A percentile compares a stretch with the other conserved stretches of the same genome.
These are phyloP conservation scores for Leucophenga maculata DNA, from an alignment of 2,888 invertebrate genomes.

Conservation along the genomic window DNA sequence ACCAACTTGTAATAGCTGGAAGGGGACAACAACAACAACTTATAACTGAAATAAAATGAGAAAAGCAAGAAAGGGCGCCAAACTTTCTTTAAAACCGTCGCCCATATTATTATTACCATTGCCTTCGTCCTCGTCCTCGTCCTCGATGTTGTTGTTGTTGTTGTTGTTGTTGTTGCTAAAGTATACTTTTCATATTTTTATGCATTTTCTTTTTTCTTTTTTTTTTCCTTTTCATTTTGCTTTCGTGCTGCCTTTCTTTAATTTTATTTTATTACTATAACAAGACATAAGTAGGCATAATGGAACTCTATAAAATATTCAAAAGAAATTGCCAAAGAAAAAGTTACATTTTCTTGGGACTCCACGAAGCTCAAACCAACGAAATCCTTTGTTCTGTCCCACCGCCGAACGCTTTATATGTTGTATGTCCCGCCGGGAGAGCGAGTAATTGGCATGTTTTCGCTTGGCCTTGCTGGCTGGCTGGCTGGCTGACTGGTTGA, in stretches of 20 bases:
- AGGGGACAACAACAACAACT: background rate
- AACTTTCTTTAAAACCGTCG: background rate
- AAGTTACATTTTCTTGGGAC: background rate
- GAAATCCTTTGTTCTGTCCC: no score
- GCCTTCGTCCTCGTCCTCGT: no score
- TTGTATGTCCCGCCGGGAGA: background rate
- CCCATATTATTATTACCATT: background rate
- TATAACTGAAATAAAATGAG: background rate
- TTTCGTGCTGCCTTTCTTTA: slow-evolving; percentile 50
- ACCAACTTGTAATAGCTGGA: background rate
- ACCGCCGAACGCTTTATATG: background rate
- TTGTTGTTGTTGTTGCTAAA: slow-evolving; percentile 22
- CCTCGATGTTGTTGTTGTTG: slow-evolving; percentile 33
- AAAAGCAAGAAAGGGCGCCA: background rate
- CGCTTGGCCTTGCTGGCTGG: background rate
- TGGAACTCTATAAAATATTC: slow-evolving; percentile 66
- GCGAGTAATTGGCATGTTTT: slow-evolving; percentile 21
- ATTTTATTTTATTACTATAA: slow-evolving; percentile 69
- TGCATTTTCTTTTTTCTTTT: background rate
- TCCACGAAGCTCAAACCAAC: background rate
- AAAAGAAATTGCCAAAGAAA: slow-evolving; percentile 65
- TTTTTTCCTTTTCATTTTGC: slow-evolving; percentile 25
- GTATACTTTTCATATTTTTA: slow-evolving; percentile 2
- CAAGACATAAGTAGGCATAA: slow-evolving; percentile 69
- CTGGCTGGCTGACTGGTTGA: background rate